Conservation (phyloP, 2,888 invertebrate species). For the Norana najaformis region DNA sequence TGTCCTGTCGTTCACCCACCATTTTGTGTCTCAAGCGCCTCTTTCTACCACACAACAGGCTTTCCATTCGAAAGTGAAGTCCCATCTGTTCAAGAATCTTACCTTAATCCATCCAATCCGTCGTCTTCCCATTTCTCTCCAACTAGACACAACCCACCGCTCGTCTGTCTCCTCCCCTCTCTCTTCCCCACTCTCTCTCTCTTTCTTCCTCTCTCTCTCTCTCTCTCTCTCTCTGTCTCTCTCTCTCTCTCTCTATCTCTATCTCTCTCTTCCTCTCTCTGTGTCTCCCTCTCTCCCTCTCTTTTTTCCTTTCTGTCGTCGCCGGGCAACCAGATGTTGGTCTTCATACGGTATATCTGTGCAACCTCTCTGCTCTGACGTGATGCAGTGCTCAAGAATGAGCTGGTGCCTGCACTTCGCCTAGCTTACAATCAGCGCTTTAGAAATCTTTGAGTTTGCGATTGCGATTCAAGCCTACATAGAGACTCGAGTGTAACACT, state of each 20-base stretch:
- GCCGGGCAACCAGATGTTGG: too few relatives aligned
- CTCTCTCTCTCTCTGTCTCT: too few relatives aligned
- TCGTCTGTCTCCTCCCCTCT: too few relatives aligned
- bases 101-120: background rate
- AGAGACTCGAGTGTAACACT: conserved; percentile 30
- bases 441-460: background rate
- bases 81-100: background rate
- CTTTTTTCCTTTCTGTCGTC: background rate
- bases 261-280: too few relatives aligned
- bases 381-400: background rate
- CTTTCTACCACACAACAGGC: too few relatives aligned
- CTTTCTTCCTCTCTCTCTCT: too few relatives aligned
- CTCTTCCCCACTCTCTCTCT: too few relatives aligned
- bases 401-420: background rate
- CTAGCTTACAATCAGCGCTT: background rate
- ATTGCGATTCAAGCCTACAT: background rate
- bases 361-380: background rate
- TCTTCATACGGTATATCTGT: background rate
- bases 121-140: background rate
- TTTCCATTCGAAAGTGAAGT: background rate
- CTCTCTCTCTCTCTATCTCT: too few relatives aligned
- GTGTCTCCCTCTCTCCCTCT: too few relatives aligned
- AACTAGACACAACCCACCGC: background rate
- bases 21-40: background rate
- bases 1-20: background rate